Percentiles rank a stretch among this genome's conserved stretches.
Evolutionary conservation across 2,888 invertebrate genomes (phyloP).

Genomic region (Stegophylla sp.): DNA sequence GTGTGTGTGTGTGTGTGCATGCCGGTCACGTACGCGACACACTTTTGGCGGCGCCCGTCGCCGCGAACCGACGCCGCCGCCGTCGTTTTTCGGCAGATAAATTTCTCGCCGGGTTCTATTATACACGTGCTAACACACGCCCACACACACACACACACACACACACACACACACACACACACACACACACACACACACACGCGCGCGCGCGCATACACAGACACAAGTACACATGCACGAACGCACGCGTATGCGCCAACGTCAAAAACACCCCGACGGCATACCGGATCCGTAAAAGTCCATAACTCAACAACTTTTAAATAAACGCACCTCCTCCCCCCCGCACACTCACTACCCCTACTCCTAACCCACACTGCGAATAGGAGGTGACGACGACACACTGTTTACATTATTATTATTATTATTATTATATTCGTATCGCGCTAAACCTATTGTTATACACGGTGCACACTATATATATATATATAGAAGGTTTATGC

Average conservation of each 20-base stretch:
- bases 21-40: slow-evolving; percentile 40
- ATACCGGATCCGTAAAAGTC: not conserved
- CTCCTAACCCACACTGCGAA: too few relatives aligned
- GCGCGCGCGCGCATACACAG: not conserved
- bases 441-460: not conserved
- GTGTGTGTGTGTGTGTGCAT: not conserved
- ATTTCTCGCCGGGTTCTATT: not conserved
- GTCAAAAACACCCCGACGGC: too few relatives aligned
- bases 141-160: not conserved
- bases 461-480: too few relatives aligned
- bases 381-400: not conserved
- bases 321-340: not conserved
- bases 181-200: not conserved
- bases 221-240: not conserved
- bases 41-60: slow-evolving; percentile 31
- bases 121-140: not conserved
- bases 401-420: not conserved
- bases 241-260: not conserved
- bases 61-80: not conserved
- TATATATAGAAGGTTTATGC: too few relatives aligned
- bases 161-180: not conserved
- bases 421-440: not conserved
- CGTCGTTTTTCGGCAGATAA: slow-evolving; percentile 36
- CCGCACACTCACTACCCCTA: too few relatives aligned
- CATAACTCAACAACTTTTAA: slow-evolving; percentile 22